A percentile compares a stretch with the other conserved stretches of the same genome.
phyloP scores from a whole-genome alignment of 2,888 invertebrate genomes.

The Julus scanicus region DNA sequence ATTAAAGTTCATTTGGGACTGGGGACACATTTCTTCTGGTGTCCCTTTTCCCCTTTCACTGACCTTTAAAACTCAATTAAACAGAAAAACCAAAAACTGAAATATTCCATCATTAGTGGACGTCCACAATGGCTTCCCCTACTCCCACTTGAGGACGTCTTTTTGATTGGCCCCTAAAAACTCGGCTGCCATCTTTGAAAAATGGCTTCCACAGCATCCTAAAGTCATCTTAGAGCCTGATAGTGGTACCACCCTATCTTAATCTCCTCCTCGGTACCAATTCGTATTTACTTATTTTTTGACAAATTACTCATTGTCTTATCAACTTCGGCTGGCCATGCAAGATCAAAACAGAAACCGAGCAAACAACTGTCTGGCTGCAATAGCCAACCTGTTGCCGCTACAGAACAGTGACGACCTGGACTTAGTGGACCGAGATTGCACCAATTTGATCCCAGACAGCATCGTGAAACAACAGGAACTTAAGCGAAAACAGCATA shows the following conservation, averaged over 20 bases:
- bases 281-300: constrained; percentile 22
- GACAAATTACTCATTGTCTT: constrained; percentile 38
- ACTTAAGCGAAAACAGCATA: not conserved
- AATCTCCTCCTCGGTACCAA: not conserved
- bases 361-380: not conserved
- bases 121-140: too few species aligned
- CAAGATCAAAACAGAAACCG: not conserved
- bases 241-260: not conserved
- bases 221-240: not conserved
- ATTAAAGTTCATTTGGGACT: too few species aligned
- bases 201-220: not conserved
- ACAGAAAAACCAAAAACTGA: too few species aligned
- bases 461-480: not conserved
- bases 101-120: too few species aligned
- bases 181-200: not conserved
- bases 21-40: too few species aligned
- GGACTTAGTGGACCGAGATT: not conserved
- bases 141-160: too few species aligned
- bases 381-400: not conserved
- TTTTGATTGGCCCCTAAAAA: too few species aligned
- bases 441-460: not conserved
- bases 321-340: not conserved
- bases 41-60: too few species aligned
- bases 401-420: not conserved
- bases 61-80: too few species aligned